phyloP scores from a whole-genome alignment of 2,113 vertebrate species.

The Polypterus senegalus region DNA sequence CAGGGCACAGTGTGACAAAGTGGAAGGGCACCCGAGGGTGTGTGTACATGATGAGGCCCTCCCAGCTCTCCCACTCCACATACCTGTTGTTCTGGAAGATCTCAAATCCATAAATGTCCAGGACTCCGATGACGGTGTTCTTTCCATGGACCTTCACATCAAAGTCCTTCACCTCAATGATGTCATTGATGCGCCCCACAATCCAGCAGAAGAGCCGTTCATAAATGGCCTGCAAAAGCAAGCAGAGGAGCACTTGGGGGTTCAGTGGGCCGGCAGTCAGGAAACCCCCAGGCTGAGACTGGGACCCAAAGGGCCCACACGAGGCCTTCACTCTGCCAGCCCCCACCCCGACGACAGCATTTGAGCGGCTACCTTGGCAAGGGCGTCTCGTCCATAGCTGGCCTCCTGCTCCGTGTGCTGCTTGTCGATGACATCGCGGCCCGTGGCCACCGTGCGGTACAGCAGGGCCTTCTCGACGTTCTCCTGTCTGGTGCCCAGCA shows the following conservation, averaged over 20 bases:
- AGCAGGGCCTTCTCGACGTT: slow-evolving; percentile 83
- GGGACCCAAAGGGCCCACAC: too few species aligned
- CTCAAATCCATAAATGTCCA: slow-evolving; percentile 97
- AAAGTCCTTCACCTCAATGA: slow-evolving; percentile 87
- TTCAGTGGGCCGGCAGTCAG: too few species aligned
- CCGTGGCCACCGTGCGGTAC: slow-evolving; percentile 85
- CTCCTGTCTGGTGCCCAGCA: slow-evolving; percentile 74
- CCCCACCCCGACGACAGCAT: too few species aligned
- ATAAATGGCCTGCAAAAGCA: slow-evolving; percentile 72
- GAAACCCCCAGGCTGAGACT: too few species aligned
- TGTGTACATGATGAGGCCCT: background rate
- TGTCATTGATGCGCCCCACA: slow-evolving; percentile 80
- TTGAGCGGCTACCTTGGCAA: slow-evolving; percentile 70
- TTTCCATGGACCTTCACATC: slow-evolving; percentile 77
- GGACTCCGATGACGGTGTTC: slow-evolving; percentile 90
- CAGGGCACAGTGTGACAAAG: background rate
- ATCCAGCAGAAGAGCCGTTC: slow-evolving; percentile 97
- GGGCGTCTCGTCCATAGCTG: slow-evolving; percentile 80
- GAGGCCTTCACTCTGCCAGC: too few species aligned
- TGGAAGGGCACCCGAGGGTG: too few species aligned
- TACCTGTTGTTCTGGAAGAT: slow-evolving; percentile 98
- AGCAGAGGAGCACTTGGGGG: background rate
- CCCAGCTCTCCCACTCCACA: background rate
- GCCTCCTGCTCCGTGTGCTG: slow-evolving; percentile 88
- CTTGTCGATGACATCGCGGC: slow-evolving; percentile 88